These are phyloP conservation scores for Acanthosepion esculentum DNA, from an alignment of 2,888 invertebrate genomes.

Conservation along the genomic window DNA sequence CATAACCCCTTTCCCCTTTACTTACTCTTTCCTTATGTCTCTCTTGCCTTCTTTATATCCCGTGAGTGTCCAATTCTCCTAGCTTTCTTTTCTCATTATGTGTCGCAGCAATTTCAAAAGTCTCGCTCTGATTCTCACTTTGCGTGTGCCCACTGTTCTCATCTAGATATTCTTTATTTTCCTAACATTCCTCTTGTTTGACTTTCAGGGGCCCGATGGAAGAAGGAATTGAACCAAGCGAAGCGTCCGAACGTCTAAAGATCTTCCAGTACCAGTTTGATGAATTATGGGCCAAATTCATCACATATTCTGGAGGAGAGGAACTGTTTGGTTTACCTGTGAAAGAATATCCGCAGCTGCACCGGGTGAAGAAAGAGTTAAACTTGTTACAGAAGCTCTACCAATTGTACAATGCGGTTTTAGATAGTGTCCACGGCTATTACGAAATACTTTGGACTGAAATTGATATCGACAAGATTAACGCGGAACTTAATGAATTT, in stretches of 20 bases:
- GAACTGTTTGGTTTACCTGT: conserved; percentile 73
- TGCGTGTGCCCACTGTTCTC: too few relatives aligned
- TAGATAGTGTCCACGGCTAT: conserved; percentile 72
- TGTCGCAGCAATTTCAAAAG: too few relatives aligned
- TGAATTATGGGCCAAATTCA: conserved; percentile 71
- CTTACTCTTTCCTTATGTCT: too few relatives aligned
- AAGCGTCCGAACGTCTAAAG: conserved; percentile 73
- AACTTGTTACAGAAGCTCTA: conserved; percentile 74
- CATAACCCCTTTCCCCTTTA: too few relatives aligned
- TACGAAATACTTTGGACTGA: conserved; percentile 74
- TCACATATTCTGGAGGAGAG: conserved; percentile 73
- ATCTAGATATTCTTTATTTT: not conserved
- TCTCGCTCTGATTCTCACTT: too few relatives aligned
- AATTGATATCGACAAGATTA: conserved; percentile 74
- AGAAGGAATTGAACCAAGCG: conserved; percentile 71
- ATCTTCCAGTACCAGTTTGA: conserved; percentile 73
- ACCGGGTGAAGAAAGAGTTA: conserved; percentile 71
- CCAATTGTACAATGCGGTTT: conserved; percentile 72
- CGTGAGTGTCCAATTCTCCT: too few relatives aligned
- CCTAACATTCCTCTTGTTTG: too few relatives aligned
- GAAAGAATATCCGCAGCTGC: conserved; percentile 71
- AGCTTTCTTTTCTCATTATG: too few relatives aligned
- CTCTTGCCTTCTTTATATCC: too few relatives aligned
- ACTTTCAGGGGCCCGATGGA: conserved; percentile 69
- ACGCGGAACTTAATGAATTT: conserved; percentile 70